These are phyloP conservation scores for Dasypus novemcinctus DNA, from an alignment of 2,113 vertebrate species.

Conservation along the genomic window DNA sequence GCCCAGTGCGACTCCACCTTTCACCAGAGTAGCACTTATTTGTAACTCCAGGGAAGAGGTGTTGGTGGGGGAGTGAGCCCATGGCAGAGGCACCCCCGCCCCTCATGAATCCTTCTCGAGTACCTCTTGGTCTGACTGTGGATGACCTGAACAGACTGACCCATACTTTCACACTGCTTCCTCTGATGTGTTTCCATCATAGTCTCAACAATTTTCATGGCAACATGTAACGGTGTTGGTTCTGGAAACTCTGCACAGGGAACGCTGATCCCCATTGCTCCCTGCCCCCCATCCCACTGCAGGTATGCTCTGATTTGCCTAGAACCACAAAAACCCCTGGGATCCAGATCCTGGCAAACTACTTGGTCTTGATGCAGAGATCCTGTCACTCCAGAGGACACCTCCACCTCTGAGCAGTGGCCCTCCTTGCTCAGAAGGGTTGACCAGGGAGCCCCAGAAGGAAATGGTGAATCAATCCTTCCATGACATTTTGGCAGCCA, in stretches of 20 bases:
- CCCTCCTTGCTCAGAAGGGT: neutral
- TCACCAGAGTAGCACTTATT: neutral
- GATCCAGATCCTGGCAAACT: neutral
- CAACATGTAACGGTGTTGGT: neutral
- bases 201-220: neutral
- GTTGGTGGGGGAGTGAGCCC: neutral
- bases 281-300: rapidly evolving
- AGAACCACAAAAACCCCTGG: neutral
- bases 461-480: rapidly evolving
- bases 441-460: neutral
- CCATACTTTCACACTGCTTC: neutral
- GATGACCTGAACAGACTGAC: neutral
- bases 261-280: neutral
- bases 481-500: neutral
- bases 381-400: neutral
- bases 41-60: neutral
- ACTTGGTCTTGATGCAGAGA: neutral
- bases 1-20: neutral
- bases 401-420: neutral
- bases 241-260: neutral
- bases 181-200: neutral
- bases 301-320: neutral
- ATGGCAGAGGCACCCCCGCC: neutral
- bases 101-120: neutral
- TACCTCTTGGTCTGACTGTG: neutral